These are phyloP conservation scores for Leguminivora glycinivorella DNA, from an alignment of 1,140 invertebrate genomes.

Conservation along the genomic window DNA sequence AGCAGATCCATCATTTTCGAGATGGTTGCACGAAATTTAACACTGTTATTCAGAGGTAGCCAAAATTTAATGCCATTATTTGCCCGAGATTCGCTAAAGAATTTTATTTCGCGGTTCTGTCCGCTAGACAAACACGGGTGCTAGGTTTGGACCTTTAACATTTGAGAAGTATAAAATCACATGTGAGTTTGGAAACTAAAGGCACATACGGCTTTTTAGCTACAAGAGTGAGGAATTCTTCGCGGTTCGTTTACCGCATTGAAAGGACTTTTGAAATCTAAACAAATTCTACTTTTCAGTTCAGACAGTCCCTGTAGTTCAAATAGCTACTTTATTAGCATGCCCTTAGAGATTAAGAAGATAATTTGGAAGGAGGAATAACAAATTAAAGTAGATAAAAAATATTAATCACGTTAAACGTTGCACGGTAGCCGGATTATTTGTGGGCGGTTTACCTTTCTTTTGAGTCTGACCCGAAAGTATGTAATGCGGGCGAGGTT, in stretches of 20 bases:
- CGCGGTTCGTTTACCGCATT: slow-evolving; percentile 65
- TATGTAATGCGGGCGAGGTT: slow-evolving; percentile 19
- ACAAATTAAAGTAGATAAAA: slow-evolving; percentile 45
- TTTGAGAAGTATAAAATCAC: not conserved
- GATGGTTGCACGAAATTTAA: slow-evolving; percentile 71
- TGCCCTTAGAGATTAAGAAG: slow-evolving; percentile 30
- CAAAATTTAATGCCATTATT: slow-evolving; percentile 71
- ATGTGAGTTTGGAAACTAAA: not conserved
- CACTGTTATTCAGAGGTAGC: slow-evolving; percentile 68
- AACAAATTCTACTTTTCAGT: slow-evolving; percentile 35
- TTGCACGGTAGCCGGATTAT: slow-evolving; percentile 69
- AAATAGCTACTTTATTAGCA: slow-evolving; percentile 39
- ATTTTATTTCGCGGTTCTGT: slow-evolving; percentile 56
- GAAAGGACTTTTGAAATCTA: slow-evolving; percentile 53
- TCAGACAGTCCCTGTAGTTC: slow-evolving; percentile 14
- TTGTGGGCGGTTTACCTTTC: slow-evolving; percentile 58
- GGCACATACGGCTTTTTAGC: not conserved
- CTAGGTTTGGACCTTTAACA: slow-evolving; percentile 38
- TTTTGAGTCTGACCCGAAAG: slow-evolving; percentile 32
- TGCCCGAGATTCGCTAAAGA: slow-evolving; percentile 42
- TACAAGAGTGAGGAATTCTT: slow-evolving; percentile 52
- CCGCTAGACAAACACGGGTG: slow-evolving; percentile 68
- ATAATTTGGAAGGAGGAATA: slow-evolving; percentile 5
- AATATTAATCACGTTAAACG: slow-evolving; percentile 63
- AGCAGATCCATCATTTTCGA: slow-evolving; percentile 69